Base-by-base conservation (phyloP, 2,113 vertebrate species). In the Seriola dumerili region DNA sequence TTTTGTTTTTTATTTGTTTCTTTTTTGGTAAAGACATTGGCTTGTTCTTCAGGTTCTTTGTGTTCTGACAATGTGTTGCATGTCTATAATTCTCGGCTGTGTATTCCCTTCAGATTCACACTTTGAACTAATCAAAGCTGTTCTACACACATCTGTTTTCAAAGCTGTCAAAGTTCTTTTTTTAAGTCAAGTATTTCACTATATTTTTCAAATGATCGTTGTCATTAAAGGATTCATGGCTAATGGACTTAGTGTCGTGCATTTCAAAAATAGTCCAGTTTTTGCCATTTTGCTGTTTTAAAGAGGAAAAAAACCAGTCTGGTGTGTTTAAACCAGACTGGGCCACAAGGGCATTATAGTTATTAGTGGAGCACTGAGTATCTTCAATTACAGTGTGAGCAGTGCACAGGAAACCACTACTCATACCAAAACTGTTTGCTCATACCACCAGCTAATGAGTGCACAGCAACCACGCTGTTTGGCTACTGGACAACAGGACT, bases 141-240 rank as follows among this genome's bases (percentile, higher is more conserved):
- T 74, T 81, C 76, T 75, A 3, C 80, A 85, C 61, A 62, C 57
- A 12, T 88, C 73, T 84, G 72, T 88, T 87, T 72, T 79, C 62
- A 64, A 89, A 88, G 74, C 81, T 88, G 71, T 87, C 63, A 3
- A 19, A 70, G 29, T 76, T 79, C 8, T 62, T 66, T 78, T 81
- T 76, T 76, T 38, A 83, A 62, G 68, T 82, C 42, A 62, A 77
- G 36, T 85, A 85, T 68, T 86, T 82, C 67, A 61, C 70, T 79
- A 62, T 90, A 88, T 93, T 91, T 91, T 91, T 88, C 69, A 87
- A 86, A 86, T 83, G 80, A 78, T 81, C 67, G 70, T 82, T 79
- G 84, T 87, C 78, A 95, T 93, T 94, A 95, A 95, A 94, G 77
- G 36, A 82, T 79, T 88, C 82, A 81, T 92, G 87, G 81, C 76